These are phyloP conservation scores for Pipistrellus pipistrellus DNA, from an alignment of 2,797 vertebrate genomes.

Conservation along the genomic window DNA sequence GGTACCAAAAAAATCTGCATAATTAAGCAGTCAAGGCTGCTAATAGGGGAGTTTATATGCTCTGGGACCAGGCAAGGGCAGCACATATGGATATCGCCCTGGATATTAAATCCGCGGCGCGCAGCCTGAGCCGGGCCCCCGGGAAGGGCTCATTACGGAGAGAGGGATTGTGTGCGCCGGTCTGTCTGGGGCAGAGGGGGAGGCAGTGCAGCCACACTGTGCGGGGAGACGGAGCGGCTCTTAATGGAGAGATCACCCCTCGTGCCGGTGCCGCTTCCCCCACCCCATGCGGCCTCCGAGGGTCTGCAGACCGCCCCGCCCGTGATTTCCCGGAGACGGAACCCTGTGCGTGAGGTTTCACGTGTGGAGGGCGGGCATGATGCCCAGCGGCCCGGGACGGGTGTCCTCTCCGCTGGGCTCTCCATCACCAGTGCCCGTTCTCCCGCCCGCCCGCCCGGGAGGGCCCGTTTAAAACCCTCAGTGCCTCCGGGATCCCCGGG, in stretches of 20 bases:
- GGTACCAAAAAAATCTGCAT: constrained; percentile 96
- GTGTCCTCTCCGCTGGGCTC: constrained; percentile 84
- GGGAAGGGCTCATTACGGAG: constrained; percentile 94
- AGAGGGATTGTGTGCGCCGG: constrained; percentile 94
- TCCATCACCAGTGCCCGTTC: constrained; percentile 79
- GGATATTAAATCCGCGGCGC: constrained; percentile 95
- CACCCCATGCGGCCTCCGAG: constrained; percentile 88
- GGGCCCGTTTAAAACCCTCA: constrained; percentile 84
- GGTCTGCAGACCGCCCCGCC: constrained; percentile 83
- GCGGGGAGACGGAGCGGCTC: constrained; percentile 90
- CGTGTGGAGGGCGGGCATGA: constrained; percentile 4
- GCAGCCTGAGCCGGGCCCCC: constrained; percentile 93
- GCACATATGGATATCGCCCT: constrained; percentile 95
- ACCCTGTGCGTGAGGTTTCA: constrained; percentile 19
- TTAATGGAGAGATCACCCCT: constrained; percentile 92
- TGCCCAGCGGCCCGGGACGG: constrained; percentile 54
- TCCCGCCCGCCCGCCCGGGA: too few species aligned
- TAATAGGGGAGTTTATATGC: constrained; percentile 94
- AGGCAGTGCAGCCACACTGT: constrained; percentile 91
- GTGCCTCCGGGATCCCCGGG: constrained; percentile 78
- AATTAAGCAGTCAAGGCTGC: constrained; percentile 96
- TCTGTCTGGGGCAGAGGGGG: constrained; percentile 93
- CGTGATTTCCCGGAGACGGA: background rate
- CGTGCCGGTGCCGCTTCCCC: constrained; percentile 86
- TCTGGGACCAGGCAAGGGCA: constrained; percentile 95